Conservation (phyloP, 2,888 invertebrate species). For the Erebia aethiops region DNA sequence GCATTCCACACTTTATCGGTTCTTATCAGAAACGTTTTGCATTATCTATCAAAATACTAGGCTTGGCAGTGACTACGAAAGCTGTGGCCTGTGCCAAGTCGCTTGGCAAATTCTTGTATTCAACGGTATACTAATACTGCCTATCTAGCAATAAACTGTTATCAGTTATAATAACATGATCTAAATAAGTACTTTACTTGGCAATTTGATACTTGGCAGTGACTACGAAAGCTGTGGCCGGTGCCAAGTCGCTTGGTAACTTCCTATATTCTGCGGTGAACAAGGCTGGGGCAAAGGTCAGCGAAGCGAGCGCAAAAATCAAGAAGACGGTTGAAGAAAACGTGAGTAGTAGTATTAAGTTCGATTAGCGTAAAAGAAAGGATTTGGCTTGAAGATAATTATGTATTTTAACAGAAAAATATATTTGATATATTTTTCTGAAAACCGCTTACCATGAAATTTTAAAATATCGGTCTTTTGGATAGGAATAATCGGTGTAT, state of each 20-base stretch:
- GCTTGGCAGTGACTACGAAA: background rate
- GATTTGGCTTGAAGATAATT: background rate
- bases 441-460: no score
- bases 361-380: background rate
- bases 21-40: no score
- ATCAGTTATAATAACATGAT: no score
- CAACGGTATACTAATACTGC: background rate
- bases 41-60: background rate
- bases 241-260: conserved; percentile 95
- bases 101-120: background rate
- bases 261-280: conserved; percentile 97
- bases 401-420: no score
- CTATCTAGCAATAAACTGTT: no score
- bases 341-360: conserved; percentile 84
- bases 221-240: conserved; percentile 94
- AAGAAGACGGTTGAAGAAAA: conserved; percentile 98
- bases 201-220: conserved; percentile 72
- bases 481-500: no score
- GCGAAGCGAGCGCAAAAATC: conserved; percentile 94
- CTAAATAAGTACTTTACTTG: background rate
- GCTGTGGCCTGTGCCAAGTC: background rate
- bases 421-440: no score
- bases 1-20: no score
- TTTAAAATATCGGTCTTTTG: no score
- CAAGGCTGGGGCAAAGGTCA: conserved; percentile 96